phyloP scores from a whole-genome alignment of 2,797 vertebrate genomes.

The Sebastes variabilis region DNA sequence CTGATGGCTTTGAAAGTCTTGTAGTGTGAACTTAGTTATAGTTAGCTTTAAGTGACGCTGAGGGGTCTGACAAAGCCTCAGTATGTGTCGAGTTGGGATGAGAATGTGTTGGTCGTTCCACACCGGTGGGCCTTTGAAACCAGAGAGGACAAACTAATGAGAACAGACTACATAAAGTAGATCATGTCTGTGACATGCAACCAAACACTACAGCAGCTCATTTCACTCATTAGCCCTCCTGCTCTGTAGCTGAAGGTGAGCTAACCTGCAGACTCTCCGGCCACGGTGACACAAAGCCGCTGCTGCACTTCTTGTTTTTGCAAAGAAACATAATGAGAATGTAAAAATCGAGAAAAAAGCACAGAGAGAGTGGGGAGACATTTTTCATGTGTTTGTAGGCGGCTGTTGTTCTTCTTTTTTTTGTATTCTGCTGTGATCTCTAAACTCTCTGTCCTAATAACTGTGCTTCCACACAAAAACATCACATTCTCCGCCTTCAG shows the following conservation, averaged over 20 bases:
- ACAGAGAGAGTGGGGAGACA: not conserved
- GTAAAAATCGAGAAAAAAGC: not conserved
- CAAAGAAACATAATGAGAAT: not conserved
- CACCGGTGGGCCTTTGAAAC: not conserved
- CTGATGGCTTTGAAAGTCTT: too few species aligned
- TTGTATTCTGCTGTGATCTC: conserved; percentile 4
- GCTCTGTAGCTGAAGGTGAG: conserved; percentile 1
- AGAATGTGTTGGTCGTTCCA: not conserved
- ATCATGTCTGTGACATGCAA: not conserved
- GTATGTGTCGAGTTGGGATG: too few species aligned
- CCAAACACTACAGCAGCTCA: not conserved
- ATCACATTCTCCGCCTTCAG: not conserved
- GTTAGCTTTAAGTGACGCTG: too few species aligned
- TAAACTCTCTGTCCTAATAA: conserved; percentile 29
- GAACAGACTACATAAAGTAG: not conserved
- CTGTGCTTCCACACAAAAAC: not conserved
- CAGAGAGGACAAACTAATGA: conserved; percentile 14
- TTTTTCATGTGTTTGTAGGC: conserved; percentile 4
- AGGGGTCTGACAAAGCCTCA: too few species aligned
- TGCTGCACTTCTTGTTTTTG: not conserved
- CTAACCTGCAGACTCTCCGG: not conserved
- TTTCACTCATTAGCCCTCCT: not conserved
- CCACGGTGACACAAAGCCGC: not conserved
- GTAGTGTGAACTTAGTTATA: too few species aligned
- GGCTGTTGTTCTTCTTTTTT: not conserved